These are phyloP conservation scores for Quadriops clusia DNA, from an alignment of 2,888 invertebrate species.

Conservation along the genomic window DNA sequence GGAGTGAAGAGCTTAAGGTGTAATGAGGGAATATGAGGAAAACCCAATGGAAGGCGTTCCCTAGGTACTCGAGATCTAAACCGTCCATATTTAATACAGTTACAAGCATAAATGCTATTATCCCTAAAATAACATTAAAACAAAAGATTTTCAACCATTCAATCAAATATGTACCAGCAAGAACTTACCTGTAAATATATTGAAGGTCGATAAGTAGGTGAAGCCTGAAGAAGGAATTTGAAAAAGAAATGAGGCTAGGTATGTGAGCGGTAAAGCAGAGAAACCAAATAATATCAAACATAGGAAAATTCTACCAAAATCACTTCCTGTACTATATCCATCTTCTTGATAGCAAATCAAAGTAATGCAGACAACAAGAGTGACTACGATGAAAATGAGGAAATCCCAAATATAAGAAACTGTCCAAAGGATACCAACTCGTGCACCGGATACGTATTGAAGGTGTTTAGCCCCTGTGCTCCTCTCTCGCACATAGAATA, in stretches of 20 bases:
- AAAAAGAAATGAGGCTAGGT: constrained; percentile 56
- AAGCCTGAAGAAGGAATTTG: constrained; percentile 63
- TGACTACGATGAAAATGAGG: constrained; percentile 46
- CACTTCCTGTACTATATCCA: constrained; percentile 41
- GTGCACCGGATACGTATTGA: constrained; percentile 60
- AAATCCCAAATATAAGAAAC: constrained; percentile 58
- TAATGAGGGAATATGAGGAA: constrained; percentile 64
- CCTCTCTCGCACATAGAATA: constrained; percentile 54
- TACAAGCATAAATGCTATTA: constrained; percentile 58
- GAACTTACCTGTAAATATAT: constrained; percentile 55
- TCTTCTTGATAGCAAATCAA: constrained; percentile 52
- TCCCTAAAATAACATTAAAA: constrained; percentile 41
- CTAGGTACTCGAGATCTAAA: constrained; percentile 46
- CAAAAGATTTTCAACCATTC: constrained; percentile 8
- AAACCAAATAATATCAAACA: constrained; percentile 60
- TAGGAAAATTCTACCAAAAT: no score
- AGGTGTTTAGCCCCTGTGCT: constrained; percentile 54
- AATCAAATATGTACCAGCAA: constrained; percentile 3
- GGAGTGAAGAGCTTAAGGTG: constrained; percentile 41
- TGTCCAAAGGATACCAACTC: constrained; percentile 55
- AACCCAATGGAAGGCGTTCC: constrained; percentile 49
- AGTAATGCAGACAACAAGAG: constrained; percentile 44
- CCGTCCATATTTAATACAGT: constrained; percentile 50
- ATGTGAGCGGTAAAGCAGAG: constrained; percentile 60
- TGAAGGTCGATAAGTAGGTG: constrained; percentile 58